phyloP scores from a whole-genome alignment of 1,140 invertebrate genomes.

The Nixonia krombeini region DNA sequence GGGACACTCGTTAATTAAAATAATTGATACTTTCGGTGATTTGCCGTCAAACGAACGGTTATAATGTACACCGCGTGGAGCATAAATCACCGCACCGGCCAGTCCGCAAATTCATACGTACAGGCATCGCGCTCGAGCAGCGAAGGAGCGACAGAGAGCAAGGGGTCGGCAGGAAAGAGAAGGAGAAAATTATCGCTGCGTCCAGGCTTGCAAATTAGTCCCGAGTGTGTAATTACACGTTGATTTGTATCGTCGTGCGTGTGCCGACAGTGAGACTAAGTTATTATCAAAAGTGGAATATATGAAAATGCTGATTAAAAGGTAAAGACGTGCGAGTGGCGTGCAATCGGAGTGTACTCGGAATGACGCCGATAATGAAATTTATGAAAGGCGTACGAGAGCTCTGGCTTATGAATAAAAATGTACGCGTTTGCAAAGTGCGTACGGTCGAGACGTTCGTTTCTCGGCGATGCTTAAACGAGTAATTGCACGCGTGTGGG shows the following conservation, averaged over 20 bases:
- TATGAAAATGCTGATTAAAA: background rate
- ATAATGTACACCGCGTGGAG: background rate
- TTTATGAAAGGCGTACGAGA: background rate
- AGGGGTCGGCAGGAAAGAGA: too few species aligned
- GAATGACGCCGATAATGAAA: background rate
- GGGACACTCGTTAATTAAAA: background rate
- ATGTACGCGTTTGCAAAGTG: background rate
- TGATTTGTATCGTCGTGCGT: constrained; percentile 3
- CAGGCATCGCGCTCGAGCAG: background rate
- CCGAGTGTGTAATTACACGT: constrained; percentile 4
- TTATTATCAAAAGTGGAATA: constrained; percentile 4
- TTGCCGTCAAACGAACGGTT: background rate
- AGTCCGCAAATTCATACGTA: background rate
- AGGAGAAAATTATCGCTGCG: background rate
- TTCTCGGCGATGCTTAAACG: too few species aligned
- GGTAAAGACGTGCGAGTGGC: constrained; percentile 1
- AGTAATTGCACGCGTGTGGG: too few species aligned
- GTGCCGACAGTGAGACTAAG: background rate
- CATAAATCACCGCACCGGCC: background rate
- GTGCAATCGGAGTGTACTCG: background rate
- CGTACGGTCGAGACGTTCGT: background rate
- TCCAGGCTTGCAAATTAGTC: constrained; percentile 2
- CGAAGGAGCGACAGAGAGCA: too few species aligned
- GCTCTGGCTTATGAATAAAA: background rate
- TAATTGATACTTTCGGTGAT: constrained; percentile 1